Percentiles rank a stretch among this genome's conserved stretches.
Evolutionary conservation across 2,113 vertebrate species (phyloP).

Genomic region (Coptodon bakossiorum): DNA sequence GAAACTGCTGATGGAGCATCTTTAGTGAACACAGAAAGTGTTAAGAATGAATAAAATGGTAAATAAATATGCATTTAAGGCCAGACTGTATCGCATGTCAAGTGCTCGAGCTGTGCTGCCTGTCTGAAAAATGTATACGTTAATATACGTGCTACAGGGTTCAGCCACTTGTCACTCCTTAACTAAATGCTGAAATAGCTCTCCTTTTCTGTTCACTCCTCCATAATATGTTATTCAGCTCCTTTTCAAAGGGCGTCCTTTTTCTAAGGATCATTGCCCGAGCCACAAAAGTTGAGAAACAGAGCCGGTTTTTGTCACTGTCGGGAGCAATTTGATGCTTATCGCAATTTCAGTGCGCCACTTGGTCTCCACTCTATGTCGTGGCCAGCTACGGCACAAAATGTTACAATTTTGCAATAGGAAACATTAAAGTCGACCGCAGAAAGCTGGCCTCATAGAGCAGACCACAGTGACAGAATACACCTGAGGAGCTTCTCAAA

Average conservation of each 20-base stretch:
- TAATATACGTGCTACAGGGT: neutral
- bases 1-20: constrained; percentile 30
- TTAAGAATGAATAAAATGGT: neutral
- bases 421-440: constrained; percentile 40
- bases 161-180: neutral
- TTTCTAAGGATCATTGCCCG: neutral
- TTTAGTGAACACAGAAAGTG: neutral
- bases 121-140: neutral
- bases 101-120: neutral
- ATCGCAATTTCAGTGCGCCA: constrained; percentile 44
- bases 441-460: neutral
- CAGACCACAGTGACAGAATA: constrained; percentile 12
- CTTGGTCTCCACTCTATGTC: constrained; percentile 24
- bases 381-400: neutral
- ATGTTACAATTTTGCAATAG: constrained; percentile 17
- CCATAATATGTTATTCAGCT: constrained; percentile 20
- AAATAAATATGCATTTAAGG: neutral
- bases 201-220: neutral
- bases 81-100: neutral
- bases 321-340: constrained; percentile 55
- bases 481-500: constrained; percentile 47
- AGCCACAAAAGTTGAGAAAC: constrained; percentile 27
- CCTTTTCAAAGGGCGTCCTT: constrained; percentile 14
- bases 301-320: constrained; percentile 47
- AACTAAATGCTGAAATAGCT: neutral